Evolutionary conservation across 2,888 invertebrate species (phyloP), one percentile per base, ranked within the genome.

Genomic region (Brassicogethes aeneus): DNA sequence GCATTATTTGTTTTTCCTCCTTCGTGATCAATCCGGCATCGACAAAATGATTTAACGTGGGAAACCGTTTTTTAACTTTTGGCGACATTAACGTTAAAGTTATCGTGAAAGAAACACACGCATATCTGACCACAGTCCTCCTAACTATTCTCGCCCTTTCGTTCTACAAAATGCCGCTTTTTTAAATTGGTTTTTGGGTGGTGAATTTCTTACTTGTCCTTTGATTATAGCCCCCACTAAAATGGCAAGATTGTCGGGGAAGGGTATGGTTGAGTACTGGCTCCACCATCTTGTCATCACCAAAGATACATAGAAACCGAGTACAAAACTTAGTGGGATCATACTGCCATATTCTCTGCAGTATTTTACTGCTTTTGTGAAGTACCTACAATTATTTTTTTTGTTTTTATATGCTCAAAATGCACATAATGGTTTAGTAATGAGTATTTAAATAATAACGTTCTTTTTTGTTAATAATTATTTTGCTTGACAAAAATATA

Each of bases 271-370:
- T 34, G 75, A 78, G 61, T 85, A 89, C 65, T 89, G 89, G 60
- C 74, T 80, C 88, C 89, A 89, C 92, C 93, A 94, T 54, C 93
- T 76, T 45, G 82, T 85, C 79, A 91, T 89, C 29, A 93, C 89
- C 50, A 92, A 80, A n/a, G 84, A 82, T 36, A 93, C 91, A 69
- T 91, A 94, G 71, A 94, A 94, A 51, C 93, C 93, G 51, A 94
- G 74, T 45, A 94, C 90, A 65, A 94, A 94, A 17, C 92, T 89
- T 48, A 94, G 66, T n/a, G 93, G 93, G 51, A 93, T 92, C 52
- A 89, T 77, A 65, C 82, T 85, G 51, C 82, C 84, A 69, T 87
- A 89, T 52, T 78, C 79, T 58, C 82, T 80, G 70, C 92, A 93
- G 68, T 92, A 91, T 46, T 77, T 75, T 1, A 84, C 84, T 37